phyloP scores from a whole-genome alignment of 1,140 invertebrate species.

The Drosophila bocqueti region DNA sequence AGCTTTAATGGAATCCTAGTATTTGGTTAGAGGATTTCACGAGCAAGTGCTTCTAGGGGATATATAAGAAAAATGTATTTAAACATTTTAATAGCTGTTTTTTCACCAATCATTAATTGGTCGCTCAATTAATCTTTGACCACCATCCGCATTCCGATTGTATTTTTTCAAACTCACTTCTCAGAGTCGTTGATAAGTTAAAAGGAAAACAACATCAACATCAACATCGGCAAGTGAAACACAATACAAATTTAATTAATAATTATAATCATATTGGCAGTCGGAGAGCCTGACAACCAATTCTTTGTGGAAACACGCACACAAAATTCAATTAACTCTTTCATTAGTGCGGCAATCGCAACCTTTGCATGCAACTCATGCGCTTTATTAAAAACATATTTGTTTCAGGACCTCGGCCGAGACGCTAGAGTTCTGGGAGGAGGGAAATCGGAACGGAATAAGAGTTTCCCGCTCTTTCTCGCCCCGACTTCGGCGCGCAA shows the following conservation, averaged over 20 bases:
- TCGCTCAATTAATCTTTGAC: slow-evolving; percentile 14
- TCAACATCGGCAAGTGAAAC: slow-evolving; percentile 3
- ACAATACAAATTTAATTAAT: slow-evolving; percentile 45
- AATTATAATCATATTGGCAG: slow-evolving; percentile 46
- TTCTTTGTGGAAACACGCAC: slow-evolving; percentile 32
- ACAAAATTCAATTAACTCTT: slow-evolving; percentile 62
- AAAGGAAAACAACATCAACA: slow-evolving; percentile 6
- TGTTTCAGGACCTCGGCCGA: slow-evolving; percentile 27
- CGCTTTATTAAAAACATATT: slow-evolving; percentile 68
- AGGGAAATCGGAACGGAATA: not conserved
- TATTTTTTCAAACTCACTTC: slow-evolving; percentile 20
- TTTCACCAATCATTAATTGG: slow-evolving; percentile 1
- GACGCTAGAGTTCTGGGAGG: slow-evolving; percentile 5
- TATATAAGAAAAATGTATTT: not conserved
- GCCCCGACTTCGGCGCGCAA: slow-evolving; percentile 5
- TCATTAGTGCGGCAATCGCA: slow-evolving; percentile 34
- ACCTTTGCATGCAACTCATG: slow-evolving; percentile 34
- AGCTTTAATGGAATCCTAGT: slow-evolving; percentile 8
- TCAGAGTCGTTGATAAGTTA: not conserved
- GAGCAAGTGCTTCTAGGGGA: too few relatives aligned
- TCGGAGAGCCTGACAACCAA: slow-evolving; percentile 25
- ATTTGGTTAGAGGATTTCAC: not conserved
- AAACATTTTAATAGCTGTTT: not conserved
- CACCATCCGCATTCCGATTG: slow-evolving; percentile 12
- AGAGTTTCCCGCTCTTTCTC: slow-evolving; percentile 1